Evolutionary conservation across 2,888 invertebrate species (phyloP).

Genomic region (Patella depressa): DNA sequence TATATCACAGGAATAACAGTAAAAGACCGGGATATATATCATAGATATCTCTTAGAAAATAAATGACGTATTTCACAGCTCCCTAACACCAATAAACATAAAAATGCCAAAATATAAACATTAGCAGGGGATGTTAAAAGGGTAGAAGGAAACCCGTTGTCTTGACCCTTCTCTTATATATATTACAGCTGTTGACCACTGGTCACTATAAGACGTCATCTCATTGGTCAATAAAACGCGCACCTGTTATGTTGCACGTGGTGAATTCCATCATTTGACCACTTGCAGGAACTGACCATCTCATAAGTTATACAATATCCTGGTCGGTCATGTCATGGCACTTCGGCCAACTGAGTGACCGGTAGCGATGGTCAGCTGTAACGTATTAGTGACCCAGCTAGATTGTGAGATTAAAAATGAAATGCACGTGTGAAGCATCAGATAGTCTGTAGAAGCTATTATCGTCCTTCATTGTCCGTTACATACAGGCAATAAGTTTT

Average conservation of each 20-base stretch:
- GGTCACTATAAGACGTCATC: neutral
- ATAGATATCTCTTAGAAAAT: too few species aligned
- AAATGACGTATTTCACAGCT: too few species aligned
- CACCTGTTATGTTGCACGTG: conserved; percentile 8
- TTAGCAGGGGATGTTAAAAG: neutral
- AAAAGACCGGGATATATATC: too few species aligned
- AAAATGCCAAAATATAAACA: conserved; percentile 2
- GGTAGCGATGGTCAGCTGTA: neutral
- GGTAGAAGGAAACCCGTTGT: neutral
- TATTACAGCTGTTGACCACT: neutral
- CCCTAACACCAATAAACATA: neutral
- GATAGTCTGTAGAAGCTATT: too few species aligned
- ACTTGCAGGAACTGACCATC: neutral
- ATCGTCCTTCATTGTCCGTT: too few species aligned
- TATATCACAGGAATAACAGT: too few species aligned
- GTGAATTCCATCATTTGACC: neutral
- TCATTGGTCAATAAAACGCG: conserved; percentile 1
- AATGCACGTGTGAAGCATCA: too few species aligned
- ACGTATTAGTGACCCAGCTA: too few species aligned
- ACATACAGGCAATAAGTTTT: too few species aligned
- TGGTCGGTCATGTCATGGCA: neutral
- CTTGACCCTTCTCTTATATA: neutral
- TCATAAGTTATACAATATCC: conserved; percentile 2
- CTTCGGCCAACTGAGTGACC: neutral
- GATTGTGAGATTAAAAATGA: too few species aligned